These are phyloP conservation scores for Helleia helle DNA, from an alignment of 2,888 invertebrate species.

Conservation along the genomic window DNA sequence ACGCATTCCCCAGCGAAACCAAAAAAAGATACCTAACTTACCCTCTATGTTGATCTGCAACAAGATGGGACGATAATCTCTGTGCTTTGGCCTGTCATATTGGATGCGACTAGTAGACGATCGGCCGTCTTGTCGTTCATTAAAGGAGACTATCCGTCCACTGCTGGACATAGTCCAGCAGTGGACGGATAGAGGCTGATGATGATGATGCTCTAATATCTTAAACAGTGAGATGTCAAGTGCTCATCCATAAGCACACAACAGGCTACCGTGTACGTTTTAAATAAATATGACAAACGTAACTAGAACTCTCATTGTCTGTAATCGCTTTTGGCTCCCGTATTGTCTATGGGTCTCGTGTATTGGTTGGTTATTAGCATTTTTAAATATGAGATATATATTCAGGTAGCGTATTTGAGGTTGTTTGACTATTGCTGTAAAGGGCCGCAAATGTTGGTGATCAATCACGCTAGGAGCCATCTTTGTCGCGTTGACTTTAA, in stretches of 20 bases:
- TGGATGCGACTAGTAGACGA: too few relatives aligned
- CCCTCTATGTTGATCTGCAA: too few relatives aligned
- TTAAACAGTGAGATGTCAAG: conserved; percentile 24
- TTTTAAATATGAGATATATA: conserved; percentile 47
- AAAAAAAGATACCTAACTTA: too few relatives aligned
- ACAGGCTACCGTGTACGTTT: conserved; percentile 30
- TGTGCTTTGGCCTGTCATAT: too few relatives aligned
- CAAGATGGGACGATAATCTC: too few relatives aligned
- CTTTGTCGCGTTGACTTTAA: neutral
- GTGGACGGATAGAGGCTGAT: too few relatives aligned
- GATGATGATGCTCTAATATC: neutral
- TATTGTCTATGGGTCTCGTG: conserved; percentile 2
- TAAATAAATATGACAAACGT: conserved; percentile 9
- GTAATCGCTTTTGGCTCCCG: neutral
- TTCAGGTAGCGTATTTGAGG: conserved; percentile 51
- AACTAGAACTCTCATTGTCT: conserved; percentile 8
- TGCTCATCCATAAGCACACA: conserved; percentile 28
- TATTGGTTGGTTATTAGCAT: conserved; percentile 30
- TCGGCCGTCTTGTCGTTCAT: too few relatives aligned
- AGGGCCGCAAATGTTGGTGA: conserved; percentile 38
- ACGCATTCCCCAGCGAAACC: too few relatives aligned
- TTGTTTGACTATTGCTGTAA: conserved; percentile 38
- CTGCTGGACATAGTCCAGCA: too few relatives aligned
- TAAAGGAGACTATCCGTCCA: too few relatives aligned
- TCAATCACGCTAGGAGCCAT: conserved; percentile 28